Percentiles rank a stretch among this genome's conserved stretches.
Evolutionary conservation across 2,797 vertebrate species (phyloP).

Genomic region (Bucorvus abyssinicus): DNA sequence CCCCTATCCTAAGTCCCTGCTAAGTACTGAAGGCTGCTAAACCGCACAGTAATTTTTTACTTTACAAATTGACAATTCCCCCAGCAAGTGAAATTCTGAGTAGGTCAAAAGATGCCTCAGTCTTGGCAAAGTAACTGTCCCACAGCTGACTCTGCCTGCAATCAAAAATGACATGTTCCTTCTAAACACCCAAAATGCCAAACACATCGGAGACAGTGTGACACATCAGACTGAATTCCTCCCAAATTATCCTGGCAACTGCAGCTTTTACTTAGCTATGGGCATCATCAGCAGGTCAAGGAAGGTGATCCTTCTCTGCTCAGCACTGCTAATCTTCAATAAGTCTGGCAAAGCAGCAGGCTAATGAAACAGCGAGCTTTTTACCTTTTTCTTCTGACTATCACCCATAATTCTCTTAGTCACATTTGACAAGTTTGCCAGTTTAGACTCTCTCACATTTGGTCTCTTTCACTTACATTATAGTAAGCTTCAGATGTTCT

Average conservation of each 20-base stretch:
- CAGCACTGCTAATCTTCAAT: neutral
- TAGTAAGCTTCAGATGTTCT: neutral
- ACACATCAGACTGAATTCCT: neutral
- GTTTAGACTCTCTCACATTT: rapidly evolving
- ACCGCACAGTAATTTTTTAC: neutral
- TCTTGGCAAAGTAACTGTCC: neutral
- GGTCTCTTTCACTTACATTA: neutral
- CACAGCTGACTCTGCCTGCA: neutral
- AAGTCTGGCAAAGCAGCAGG: neutral
- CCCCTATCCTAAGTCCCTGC: neutral
- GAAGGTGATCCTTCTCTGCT: neutral
- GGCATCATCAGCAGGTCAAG: neutral
- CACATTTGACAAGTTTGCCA: neutral
- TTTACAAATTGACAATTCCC: neutral
- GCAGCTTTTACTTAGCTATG: neutral
- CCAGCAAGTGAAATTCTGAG: neutral
- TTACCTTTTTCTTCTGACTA: neutral
- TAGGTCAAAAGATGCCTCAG: neutral
- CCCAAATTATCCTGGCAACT: neutral
- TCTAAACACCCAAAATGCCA: neutral
- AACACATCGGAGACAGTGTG: neutral
- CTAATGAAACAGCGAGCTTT: neutral
- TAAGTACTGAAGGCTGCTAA: neutral
- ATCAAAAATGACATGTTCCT: neutral
- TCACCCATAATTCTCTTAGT: neutral